Conservation (phyloP, 2,888 invertebrate genomes). For the Subacronicta megacephala region DNA sequence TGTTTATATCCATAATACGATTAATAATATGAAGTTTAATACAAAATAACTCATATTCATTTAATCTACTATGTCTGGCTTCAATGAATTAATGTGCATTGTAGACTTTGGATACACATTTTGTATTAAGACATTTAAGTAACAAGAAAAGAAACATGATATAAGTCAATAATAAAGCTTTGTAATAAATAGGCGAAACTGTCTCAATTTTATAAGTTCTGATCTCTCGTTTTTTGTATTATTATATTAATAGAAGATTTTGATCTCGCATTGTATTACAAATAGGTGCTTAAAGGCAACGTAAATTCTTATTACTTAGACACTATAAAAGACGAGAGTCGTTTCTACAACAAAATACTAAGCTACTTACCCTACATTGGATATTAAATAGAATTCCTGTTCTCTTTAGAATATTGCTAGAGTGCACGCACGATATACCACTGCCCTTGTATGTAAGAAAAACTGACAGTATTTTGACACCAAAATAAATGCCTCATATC, state of each 20-base stretch:
- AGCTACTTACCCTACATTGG: slow-evolving; percentile 40
- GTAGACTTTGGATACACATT: slow-evolving; percentile 32
- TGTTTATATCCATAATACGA: slow-evolving; percentile 71
- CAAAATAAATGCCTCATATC: no score
- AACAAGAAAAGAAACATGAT: slow-evolving; percentile 60
- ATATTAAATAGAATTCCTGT: slow-evolving; percentile 23
- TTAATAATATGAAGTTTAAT: slow-evolving; percentile 60
- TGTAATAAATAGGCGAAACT: slow-evolving; percentile 45
- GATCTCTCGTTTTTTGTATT: slow-evolving; percentile 30
- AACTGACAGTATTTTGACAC: no score
- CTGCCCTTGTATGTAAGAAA: background rate
- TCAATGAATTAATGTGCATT: slow-evolving; percentile 25
- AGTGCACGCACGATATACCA: background rate
- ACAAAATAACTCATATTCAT: slow-evolving; percentile 57
- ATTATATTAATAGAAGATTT: slow-evolving; percentile 41
- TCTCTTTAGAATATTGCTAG: slow-evolving; percentile 24
- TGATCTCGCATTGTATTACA: slow-evolving; percentile 45
- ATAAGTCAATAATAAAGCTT: slow-evolving; percentile 49
- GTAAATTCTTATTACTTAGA: slow-evolving; percentile 17
- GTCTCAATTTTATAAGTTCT: slow-evolving; percentile 25
- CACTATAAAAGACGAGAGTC: slow-evolving; percentile 25
- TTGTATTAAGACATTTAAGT: slow-evolving; percentile 62
- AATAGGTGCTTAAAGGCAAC: slow-evolving; percentile 36
- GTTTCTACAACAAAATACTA: slow-evolving; percentile 51
- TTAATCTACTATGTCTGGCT: slow-evolving; percentile 20